Percentiles rank a stretch among this genome's conserved stretches.
Conservation (phyloP, 2,113 vertebrate genomes). For the Xenopus borealis region DNA sequence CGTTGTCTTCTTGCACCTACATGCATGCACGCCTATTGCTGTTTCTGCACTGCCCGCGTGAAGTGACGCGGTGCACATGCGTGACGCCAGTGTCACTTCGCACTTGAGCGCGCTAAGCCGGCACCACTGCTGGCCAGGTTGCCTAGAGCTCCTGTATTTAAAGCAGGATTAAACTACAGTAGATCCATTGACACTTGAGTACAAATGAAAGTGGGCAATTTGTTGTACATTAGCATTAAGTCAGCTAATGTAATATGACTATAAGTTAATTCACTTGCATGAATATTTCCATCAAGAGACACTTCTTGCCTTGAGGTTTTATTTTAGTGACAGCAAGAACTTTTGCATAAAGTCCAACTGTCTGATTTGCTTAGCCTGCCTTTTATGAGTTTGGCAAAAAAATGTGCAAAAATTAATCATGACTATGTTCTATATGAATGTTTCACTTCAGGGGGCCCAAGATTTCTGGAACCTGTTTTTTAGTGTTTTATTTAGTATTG, state of each 20-base stretch:
- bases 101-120: too few relatives aligned
- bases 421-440: too few relatives aligned
- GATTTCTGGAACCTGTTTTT: too few relatives aligned
- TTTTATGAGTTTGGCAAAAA: constrained; percentile 25
- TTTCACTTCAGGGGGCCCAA: too few relatives aligned
- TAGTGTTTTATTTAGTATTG: too few relatives aligned
- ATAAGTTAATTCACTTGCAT: constrained; percentile 33
- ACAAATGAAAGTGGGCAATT: constrained; percentile 20
- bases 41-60: too few relatives aligned
- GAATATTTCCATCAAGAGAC: constrained; percentile 33
- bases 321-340: constrained; percentile 37
- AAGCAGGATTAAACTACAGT: constrained; percentile 10
- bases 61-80: too few relatives aligned
- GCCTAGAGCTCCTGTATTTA: too few relatives aligned
- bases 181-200: not conserved
- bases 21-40: too few relatives aligned
- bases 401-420: not conserved
- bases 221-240: constrained; percentile 32
- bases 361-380: constrained; percentile 23
- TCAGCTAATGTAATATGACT: constrained; percentile 43
- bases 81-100: too few relatives aligned
- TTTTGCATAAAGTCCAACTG: constrained; percentile 32
- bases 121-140: too few relatives aligned
- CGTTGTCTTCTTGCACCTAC: too few relatives aligned
- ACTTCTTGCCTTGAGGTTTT: constrained; percentile 25